A percentile compares a stretch with the other conserved stretches of the same genome.
Conservation (phyloP, 2,888 invertebrate species). For the Lathronympha strigana region DNA sequence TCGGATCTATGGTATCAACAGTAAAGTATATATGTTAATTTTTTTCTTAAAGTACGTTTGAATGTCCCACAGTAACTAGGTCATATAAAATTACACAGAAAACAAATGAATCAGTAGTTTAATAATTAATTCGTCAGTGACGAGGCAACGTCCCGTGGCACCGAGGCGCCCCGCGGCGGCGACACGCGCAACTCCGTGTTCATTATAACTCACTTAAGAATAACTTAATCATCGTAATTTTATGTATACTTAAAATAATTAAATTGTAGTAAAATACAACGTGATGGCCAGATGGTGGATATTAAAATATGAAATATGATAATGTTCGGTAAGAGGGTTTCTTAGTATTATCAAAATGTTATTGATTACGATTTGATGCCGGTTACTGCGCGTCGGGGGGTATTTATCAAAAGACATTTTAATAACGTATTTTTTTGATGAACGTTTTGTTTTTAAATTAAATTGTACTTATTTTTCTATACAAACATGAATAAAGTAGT, state of each 20-base stretch:
- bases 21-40: too few species aligned
- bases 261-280: constrained; percentile 38
- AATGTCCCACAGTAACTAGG: not conserved
- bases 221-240: constrained; percentile 47
- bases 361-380: constrained; percentile 35
- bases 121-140: constrained; percentile 66
- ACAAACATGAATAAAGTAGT: too few species aligned
- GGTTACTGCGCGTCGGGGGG: constrained; percentile 27
- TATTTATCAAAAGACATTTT: constrained; percentile 8
- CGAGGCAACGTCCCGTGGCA: constrained; percentile 57
- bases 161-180: constrained; percentile 60
- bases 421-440: not conserved
- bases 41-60: too few species aligned
- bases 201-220: constrained; percentile 51
- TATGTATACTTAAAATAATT: constrained; percentile 38
- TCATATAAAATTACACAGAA: constrained; percentile 9
- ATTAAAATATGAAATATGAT: constrained; percentile 33
- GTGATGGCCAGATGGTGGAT: constrained; percentile 36
- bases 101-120: constrained; percentile 38
- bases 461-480: too few species aligned
- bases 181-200: constrained; percentile 51
- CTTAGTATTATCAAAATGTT: constrained; percentile 27
- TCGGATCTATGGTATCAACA: too few species aligned
- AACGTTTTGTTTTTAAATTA: too few species aligned
- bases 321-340: constrained; percentile 25